Evolutionary conservation across 2,797 vertebrate species (phyloP).

Genomic region (Bovichtus variegatus): DNA sequence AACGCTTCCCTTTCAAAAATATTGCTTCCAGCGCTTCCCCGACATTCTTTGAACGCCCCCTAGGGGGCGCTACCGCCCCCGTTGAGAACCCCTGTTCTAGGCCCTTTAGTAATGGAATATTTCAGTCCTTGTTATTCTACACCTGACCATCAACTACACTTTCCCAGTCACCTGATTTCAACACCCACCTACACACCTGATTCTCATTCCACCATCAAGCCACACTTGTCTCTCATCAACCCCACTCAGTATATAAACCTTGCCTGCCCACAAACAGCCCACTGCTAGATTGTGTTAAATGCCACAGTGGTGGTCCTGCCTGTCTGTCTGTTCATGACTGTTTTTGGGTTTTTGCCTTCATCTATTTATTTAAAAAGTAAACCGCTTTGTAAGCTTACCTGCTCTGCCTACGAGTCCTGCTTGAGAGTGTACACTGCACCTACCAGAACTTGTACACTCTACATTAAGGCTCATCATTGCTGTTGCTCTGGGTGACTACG

Average conservation of each 20-base stretch:
- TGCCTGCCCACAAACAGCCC: background rate
- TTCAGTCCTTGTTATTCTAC: background rate
- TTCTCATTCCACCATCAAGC: slow-evolving; percentile 11
- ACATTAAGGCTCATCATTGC: slow-evolving; percentile 7
- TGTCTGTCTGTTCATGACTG: slow-evolving; percentile 3
- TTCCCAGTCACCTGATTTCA: slow-evolving; percentile 3
- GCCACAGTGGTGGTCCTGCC: accelerated
- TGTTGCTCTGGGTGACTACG: too few species aligned
- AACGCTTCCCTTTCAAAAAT: too few species aligned
- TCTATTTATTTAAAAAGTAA: background rate
- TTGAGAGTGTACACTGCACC: background rate
- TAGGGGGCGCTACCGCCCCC: too few species aligned
- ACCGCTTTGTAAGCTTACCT: background rate
- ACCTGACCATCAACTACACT: slow-evolving; percentile 8
- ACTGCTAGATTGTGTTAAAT: background rate
- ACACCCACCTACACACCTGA: slow-evolving; percentile 21
- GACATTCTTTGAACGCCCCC: too few species aligned
- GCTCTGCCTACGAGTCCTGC: background rate
- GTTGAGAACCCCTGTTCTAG: too few species aligned
- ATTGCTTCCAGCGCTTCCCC: too few species aligned
- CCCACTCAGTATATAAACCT: background rate
- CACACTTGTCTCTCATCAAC: slow-evolving; percentile 35
- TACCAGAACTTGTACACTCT: background rate
- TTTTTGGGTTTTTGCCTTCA: background rate
- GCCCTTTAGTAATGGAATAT: background rate